Conservation (phyloP, 2,888 invertebrate genomes). For the Papilio elwesi region DNA sequence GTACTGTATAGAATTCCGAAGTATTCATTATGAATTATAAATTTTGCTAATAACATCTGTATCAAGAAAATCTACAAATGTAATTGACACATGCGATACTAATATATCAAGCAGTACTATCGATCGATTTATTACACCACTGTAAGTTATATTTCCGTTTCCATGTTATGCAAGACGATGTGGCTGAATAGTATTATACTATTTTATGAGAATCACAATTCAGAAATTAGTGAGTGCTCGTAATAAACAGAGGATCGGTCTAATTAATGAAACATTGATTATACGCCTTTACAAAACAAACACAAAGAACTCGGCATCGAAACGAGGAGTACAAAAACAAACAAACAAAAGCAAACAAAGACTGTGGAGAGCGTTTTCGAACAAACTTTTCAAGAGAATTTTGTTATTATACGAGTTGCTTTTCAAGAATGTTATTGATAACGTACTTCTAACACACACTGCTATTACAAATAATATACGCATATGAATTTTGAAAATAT, state of each 20-base stretch:
- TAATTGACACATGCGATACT: slow-evolving; percentile 13
- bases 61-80: slow-evolving; percentile 12
- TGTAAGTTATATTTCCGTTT: slow-evolving; percentile 16
- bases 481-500: no score
- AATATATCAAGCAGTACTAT: slow-evolving; percentile 5
- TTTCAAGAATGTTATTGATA: background rate
- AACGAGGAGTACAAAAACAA: slow-evolving; percentile 29
- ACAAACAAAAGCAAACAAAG: slow-evolving; percentile 27
- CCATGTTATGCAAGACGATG: slow-evolving; percentile 8
- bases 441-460: background rate
- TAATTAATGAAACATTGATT: slow-evolving; percentile 39
- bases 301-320: slow-evolving; percentile 20
- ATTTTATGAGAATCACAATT: slow-evolving; percentile 1
- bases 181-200: slow-evolving; percentile 1
- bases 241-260: slow-evolving; percentile 1
- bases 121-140: slow-evolving; percentile 12
- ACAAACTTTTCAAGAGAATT: slow-evolving; percentile 10
- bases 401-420: slow-evolving; percentile 5
- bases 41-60: background rate
- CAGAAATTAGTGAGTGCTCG: background rate
- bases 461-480: no score
- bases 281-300: slow-evolving; percentile 35
- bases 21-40: background rate
- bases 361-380: slow-evolving; percentile 14
- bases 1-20: no score